A percentile compares a stretch with the other conserved stretches of the same genome.
phyloP scores from a whole-genome alignment of 2,797 vertebrate genomes.

The Centroberyx gerrardi region DNA sequence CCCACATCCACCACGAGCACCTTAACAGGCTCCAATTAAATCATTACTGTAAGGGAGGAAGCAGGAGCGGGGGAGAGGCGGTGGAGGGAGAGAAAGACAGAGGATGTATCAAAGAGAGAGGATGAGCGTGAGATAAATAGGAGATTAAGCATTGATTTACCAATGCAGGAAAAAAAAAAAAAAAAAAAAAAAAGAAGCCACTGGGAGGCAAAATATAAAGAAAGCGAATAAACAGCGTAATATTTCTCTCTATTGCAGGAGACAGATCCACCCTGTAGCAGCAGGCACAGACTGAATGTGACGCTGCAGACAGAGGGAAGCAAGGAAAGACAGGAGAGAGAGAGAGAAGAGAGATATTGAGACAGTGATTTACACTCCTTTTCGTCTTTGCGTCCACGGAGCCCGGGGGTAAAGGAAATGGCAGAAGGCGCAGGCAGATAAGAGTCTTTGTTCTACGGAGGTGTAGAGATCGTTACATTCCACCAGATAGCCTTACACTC shows the following conservation, averaged over 20 bases:
- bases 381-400: slow-evolving; percentile 68
- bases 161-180: slow-evolving; percentile 31
- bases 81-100: slow-evolving; percentile 38
- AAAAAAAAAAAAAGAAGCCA: slow-evolving; percentile 3
- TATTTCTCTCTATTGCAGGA: slow-evolving; percentile 76
- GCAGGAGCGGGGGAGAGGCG: slow-evolving; percentile 14
- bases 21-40: slow-evolving; percentile 80
- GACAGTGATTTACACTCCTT: slow-evolving; percentile 76
- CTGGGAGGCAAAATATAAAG: slow-evolving; percentile 54
- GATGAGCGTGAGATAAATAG: slow-evolving; percentile 64
- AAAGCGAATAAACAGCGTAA: slow-evolving; percentile 57
- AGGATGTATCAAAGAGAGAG: slow-evolving; percentile 60
- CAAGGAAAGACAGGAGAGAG: slow-evolving; percentile 50
- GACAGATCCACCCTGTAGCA: slow-evolving; percentile 70
- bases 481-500: slow-evolving; percentile 72
- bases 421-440: slow-evolving; percentile 78
- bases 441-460: slow-evolving; percentile 80
- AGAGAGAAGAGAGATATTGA: slow-evolving; percentile 60
- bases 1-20: slow-evolving; percentile 59
- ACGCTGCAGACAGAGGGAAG: slow-evolving; percentile 49
- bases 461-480: slow-evolving; percentile 80
- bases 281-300: slow-evolving; percentile 39
- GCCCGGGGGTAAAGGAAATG: slow-evolving; percentile 80
- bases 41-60: slow-evolving; percentile 67
- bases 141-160: slow-evolving; percentile 73